These are phyloP conservation scores for Pandemis corylana DNA, from an alignment of 2,888 invertebrate genomes.

Conservation along the genomic window DNA sequence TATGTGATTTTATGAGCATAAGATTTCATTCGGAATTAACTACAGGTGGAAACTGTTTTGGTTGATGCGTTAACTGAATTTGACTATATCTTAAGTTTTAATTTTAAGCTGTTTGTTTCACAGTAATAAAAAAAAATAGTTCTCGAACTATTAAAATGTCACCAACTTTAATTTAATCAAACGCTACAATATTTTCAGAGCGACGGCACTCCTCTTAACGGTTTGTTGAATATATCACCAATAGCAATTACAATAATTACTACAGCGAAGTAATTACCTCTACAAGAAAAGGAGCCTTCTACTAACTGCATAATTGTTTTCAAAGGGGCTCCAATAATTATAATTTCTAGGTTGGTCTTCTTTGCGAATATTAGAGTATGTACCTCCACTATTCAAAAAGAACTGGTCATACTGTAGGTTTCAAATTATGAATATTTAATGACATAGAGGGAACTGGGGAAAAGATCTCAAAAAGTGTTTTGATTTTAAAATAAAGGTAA, in stretches of 20 bases:
- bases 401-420: constrained; percentile 33
- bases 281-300: constrained; percentile 70
- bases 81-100: no score
- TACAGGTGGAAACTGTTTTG: no score
- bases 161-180: neutral
- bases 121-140: no score
- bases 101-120: no score
- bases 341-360: constrained; percentile 59
- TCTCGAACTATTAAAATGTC: no score
- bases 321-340: constrained; percentile 72
- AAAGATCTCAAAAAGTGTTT: neutral
- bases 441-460: constrained; percentile 9
- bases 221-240: constrained; percentile 75
- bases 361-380: constrained; percentile 47
- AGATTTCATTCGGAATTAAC: no score
- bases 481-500: neutral
- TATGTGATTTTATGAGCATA: no score
- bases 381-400: constrained; percentile 24
- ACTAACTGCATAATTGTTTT: constrained; percentile 76
- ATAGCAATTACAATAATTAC: constrained; percentile 82
- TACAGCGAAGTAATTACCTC: constrained; percentile 72
- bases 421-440: constrained; percentile 21
- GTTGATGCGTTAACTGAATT: no score
- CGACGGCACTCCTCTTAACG: constrained; percentile 56
- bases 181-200: neutral